A percentile compares a stretch with the other conserved stretches of the same genome.
Conservation (phyloP, 2,888 invertebrate genomes). For the Lasioglossum pauxillum region DNA sequence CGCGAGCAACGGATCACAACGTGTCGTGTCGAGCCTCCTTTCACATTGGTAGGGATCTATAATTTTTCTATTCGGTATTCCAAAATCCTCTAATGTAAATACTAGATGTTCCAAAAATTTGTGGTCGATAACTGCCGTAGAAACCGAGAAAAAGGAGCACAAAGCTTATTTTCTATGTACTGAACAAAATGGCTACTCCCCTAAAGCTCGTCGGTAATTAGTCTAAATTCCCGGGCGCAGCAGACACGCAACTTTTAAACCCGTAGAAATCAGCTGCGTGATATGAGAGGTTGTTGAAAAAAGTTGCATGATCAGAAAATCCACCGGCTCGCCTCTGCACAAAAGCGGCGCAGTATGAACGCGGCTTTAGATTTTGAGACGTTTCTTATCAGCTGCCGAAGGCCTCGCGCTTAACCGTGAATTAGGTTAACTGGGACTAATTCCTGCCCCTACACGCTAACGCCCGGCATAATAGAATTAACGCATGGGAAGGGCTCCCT, state of each 20-base stretch:
- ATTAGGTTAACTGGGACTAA: conserved; percentile 66
- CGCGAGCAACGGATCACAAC: too few relatives aligned
- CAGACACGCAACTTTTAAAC: neutral
- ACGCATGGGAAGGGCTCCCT: conserved; percentile 24
- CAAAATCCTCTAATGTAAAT: neutral
- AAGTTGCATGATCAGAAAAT: neutral
- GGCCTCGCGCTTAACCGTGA: conserved; percentile 55
- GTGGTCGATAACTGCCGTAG: neutral
- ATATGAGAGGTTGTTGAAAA: neutral
- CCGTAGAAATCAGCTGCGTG: neutral
- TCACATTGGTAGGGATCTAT: neutral
- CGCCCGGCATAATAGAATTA: conserved; percentile 67
- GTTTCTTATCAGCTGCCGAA: conserved; percentile 53
- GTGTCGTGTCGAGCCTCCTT: too few relatives aligned
- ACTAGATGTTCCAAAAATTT: neutral
- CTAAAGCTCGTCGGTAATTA: neutral
- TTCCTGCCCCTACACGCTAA: conserved; percentile 51
- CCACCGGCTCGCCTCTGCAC: neutral
- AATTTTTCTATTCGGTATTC: neutral
- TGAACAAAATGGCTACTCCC: neutral
- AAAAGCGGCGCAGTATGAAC: neutral
- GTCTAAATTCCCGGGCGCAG: neutral
- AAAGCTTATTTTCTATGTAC: neutral
- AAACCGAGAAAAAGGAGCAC: neutral
- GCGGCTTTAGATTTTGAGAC: conserved; percentile 35